A percentile compares a stretch with the other conserved stretches of the same genome.
These are phyloP conservation scores for Cheumatopsyche charites DNA, from an alignment of 1,140 invertebrate species.

Conservation along the genomic window DNA sequence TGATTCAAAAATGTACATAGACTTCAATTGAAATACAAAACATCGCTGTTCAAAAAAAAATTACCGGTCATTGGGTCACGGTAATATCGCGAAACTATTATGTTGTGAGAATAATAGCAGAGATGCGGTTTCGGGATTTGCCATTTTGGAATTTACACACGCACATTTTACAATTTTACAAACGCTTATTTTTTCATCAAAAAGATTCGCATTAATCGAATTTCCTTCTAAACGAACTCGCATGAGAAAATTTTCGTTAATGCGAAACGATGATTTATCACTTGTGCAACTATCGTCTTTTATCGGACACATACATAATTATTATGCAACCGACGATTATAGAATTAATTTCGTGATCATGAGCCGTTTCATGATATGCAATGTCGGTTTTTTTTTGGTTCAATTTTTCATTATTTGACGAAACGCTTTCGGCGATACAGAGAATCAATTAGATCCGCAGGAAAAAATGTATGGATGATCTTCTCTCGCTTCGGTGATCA, in stretches of 20 bases:
- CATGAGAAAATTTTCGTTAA: conserved; percentile 12
- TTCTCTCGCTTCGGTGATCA: too few relatives aligned
- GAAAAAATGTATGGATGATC: too few relatives aligned
- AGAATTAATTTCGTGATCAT: neutral
- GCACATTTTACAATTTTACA: too few relatives aligned
- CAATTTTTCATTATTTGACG: neutral
- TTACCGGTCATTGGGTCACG: conserved; percentile 3
- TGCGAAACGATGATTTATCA: conserved; percentile 3
- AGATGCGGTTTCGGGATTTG: conserved; percentile 14
- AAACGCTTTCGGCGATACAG: neutral
- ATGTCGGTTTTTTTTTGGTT: too few relatives aligned
- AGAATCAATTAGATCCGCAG: too few relatives aligned
- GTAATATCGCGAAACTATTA: neutral
- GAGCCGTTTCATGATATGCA: too few relatives aligned
- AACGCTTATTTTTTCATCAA: too few relatives aligned
- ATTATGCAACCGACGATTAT: neutral
- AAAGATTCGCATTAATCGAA: neutral
- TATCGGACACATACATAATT: neutral
- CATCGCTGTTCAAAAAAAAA: too few relatives aligned
- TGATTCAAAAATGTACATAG: too few relatives aligned
- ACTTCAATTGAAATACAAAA: too few relatives aligned
- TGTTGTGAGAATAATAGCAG: conserved; percentile 12
- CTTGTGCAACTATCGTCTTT: neutral
- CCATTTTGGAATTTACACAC: conserved; percentile 1
- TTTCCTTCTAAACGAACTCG: neutral